Evolutionary conservation across 2,797 vertebrate genomes (phyloP).

Genomic region (Siniperca undulata): DNA sequence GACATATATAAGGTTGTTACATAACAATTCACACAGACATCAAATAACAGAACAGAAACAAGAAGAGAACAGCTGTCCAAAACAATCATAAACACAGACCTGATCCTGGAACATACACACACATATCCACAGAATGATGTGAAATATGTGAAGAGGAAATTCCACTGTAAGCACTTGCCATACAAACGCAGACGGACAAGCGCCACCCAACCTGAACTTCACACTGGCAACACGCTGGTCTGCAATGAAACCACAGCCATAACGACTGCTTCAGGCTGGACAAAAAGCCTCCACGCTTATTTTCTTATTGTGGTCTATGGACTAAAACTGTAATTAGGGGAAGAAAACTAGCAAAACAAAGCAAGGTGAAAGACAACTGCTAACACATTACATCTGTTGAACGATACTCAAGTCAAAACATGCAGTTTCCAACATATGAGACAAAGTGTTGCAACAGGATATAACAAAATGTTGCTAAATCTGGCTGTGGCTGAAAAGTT

Average conservation of each 20-base stretch:
- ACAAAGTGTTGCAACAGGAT: not conserved
- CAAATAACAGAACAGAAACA: not conserved
- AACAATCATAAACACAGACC: not conserved
- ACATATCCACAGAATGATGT: constrained; percentile 13
- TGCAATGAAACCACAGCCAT: constrained; percentile 18
- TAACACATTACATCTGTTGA: not conserved
- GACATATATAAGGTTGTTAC: constrained; percentile 17
- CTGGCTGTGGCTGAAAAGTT: not conserved
- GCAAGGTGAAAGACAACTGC: not conserved
- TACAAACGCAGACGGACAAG: constrained; percentile 17
- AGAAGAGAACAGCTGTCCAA: not conserved
- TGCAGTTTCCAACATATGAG: not conserved
- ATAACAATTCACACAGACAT: not conserved
- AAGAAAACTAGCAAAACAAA: constrained; percentile 14
- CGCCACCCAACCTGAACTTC: constrained; percentile 22
- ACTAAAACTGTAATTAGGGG: not conserved
- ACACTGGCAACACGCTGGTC: constrained; percentile 12
- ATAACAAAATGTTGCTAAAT: not conserved
- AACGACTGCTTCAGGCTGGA: not conserved
- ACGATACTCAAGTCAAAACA: not conserved
- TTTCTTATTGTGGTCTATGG: not conserved
- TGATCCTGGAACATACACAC: constrained; percentile 3
- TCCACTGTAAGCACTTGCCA: constrained; percentile 40
- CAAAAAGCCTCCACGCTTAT: not conserved
- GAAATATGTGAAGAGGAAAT: constrained; percentile 73